These are phyloP conservation scores for Episyrphus balteatus DNA, from an alignment of 1,140 invertebrate genomes.

Conservation along the genomic window DNA sequence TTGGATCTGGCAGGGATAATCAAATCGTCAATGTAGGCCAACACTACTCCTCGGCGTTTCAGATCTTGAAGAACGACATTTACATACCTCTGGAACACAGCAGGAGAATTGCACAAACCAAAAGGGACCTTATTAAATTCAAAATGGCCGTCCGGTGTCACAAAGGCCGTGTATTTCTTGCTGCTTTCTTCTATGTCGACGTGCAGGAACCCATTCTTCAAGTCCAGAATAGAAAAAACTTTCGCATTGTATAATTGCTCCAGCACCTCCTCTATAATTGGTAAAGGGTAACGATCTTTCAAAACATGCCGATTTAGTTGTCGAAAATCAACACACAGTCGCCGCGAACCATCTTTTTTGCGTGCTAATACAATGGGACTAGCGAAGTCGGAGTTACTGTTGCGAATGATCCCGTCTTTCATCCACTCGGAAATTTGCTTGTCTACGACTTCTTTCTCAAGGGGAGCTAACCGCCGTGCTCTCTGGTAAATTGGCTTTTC, in stretches of 20 bases:
- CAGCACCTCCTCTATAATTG: slow-evolving; percentile 11
- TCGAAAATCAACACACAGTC: slow-evolving; percentile 19
- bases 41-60: slow-evolving; percentile 4
- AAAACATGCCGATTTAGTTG: slow-evolving; percentile 13
- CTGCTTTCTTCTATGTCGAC: slow-evolving; percentile 8
- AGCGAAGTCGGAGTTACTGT: slow-evolving; percentile 10
- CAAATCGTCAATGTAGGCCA: slow-evolving; percentile 11
- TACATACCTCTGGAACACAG: slow-evolving; percentile 37
- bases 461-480: too few relatives aligned
- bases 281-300: slow-evolving; percentile 18
- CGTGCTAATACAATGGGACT: slow-evolving; percentile 21
- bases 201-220: slow-evolving; percentile 10
- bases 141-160: slow-evolving; percentile 6
- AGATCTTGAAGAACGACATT: slow-evolving; percentile 10
- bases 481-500: too few relatives aligned
- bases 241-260: slow-evolving; percentile 8
- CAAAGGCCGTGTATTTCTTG: slow-evolving; percentile 9
- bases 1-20: slow-evolving; percentile 3
- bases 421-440: too few relatives aligned
- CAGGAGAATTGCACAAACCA: slow-evolving; percentile 15
- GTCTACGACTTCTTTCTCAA: too few relatives aligned
- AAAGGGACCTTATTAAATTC: slow-evolving; percentile 9
- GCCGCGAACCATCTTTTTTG: slow-evolving; percentile 15
- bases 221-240: slow-evolving; percentile 18
- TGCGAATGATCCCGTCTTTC: too few relatives aligned